Conservation (phyloP, 2,797 vertebrate species). For the Melopsittacus undulatus region DNA sequence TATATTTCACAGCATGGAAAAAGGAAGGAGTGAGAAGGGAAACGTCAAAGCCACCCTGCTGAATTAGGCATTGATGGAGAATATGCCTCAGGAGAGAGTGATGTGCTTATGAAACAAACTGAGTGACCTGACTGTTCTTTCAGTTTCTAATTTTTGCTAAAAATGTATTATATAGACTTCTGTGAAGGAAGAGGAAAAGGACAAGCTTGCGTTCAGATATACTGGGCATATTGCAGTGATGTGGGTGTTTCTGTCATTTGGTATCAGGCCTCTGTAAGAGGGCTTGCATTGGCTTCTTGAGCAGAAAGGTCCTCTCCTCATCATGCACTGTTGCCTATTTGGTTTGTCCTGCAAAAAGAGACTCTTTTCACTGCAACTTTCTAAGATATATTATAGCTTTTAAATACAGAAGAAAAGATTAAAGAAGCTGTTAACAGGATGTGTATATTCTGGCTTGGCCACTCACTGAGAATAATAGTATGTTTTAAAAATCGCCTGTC, state of each 20-base stretch:
- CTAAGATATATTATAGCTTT: not conserved
- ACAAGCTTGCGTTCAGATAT: not conserved
- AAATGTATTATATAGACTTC: not conserved
- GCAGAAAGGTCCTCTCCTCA: not conserved
- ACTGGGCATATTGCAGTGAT: not conserved
- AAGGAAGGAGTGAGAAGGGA: not conserved
- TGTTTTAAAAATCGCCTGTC: not conserved
- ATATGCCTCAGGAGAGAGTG: not conserved
- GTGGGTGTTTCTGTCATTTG: not conserved
- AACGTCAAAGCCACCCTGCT: not conserved
- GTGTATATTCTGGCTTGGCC: not conserved
- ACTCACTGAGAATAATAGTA: not conserved
- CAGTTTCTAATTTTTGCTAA: not conserved
- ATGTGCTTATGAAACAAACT: not conserved
- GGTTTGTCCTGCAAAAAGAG: not conserved
- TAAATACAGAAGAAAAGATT: not conserved
- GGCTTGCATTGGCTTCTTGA: not conserved
- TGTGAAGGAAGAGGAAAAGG: not conserved
- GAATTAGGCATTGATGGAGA: not conserved
- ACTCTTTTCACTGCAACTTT: not conserved
- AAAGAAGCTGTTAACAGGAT: not conserved
- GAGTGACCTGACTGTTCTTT: not conserved
- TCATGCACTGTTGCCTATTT: not conserved
- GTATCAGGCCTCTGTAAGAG: not conserved
- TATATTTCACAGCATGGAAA: not conserved